Evolutionary conservation across 2,797 vertebrate species (phyloP), one percentile per base, ranked within the genome.

Genomic region (Sphaeramia orbicularis): DNA sequence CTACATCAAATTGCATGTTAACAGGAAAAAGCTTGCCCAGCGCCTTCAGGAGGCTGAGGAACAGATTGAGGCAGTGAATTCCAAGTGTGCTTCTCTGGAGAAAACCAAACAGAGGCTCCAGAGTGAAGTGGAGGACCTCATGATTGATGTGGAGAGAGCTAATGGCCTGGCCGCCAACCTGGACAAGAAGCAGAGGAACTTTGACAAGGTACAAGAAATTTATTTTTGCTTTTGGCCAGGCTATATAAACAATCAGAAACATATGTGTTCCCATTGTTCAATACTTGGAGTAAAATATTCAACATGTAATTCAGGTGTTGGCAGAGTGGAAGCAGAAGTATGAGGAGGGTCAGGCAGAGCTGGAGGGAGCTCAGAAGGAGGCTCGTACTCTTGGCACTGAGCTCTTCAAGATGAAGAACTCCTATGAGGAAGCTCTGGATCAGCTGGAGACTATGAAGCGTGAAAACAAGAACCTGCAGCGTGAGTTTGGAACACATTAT

Each of bases 331-430:
- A 96, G 56, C 94, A 96, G 73, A 96, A 96, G 71, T 95, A 90
- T 38, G 95, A 96, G 52, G 95, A 96, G 72, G 92, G 93, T 1
- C 95, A 96, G 78, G 89, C 95, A 74, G 95, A 96, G 74, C 91
- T 96, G 43, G 95, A 96, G 52, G 93, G 94, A 65, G 89, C 95
- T 6, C 95, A 94, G 89, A 96, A 96, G 74, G 95, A 96, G 76
- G 89, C 94, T 12, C 93, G 94, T 6, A 89, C 93, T 58, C 91
- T 96, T 13, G 85, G 96, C 74, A 96, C 96, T 10, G 95, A 96
- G 62, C 86, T 95, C 21, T 96, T 96, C 85, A 96, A 96, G 86
- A 94, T 96, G 92, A 96, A 96, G 89, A 96, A 96, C 53, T 94
- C 95, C 1, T 96, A 95, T 3, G 95, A 96, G 70, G 96, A 96